Evolutionary conservation across 2,113 vertebrate genomes (phyloP).

Genomic region (Lagenorhynchus albirostris): DNA sequence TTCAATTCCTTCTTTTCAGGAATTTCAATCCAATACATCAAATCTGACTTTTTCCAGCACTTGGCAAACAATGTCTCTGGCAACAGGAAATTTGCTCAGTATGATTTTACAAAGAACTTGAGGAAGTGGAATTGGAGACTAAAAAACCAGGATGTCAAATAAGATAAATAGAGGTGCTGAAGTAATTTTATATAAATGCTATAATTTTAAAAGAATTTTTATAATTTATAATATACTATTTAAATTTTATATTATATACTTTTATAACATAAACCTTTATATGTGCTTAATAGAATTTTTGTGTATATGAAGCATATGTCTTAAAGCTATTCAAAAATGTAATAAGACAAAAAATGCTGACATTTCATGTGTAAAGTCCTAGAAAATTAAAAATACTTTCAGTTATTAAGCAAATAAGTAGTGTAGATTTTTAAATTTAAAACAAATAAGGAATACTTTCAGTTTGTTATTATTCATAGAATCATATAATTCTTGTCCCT

Average conservation of each 20-base stretch:
- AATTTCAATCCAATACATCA: not conserved
- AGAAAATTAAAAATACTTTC: not conserved
- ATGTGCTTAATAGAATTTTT: not conserved
- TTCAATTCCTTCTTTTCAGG: not conserved
- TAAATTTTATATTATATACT: not conserved
- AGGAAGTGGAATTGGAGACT: not conserved
- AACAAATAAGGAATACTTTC: not conserved
- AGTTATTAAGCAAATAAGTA: not conserved
- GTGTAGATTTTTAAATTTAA: not conserved
- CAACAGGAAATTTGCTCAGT: not conserved
- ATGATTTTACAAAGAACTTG: not conserved
- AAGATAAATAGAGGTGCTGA: not conserved
- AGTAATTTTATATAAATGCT: not conserved
- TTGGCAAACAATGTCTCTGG: not conserved
- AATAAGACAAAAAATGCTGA: not conserved
- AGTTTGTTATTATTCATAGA: not conserved
- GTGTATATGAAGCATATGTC: not conserved
- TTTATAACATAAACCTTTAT: not conserved
- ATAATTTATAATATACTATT: not conserved
- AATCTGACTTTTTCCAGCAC: not conserved
- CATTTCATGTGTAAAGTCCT: not conserved
- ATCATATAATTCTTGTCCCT: not conserved
- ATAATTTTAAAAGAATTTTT: not conserved
- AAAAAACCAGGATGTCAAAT: not conserved
- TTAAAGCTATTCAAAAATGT: not conserved